phyloP scores from a whole-genome alignment of 2,113 vertebrate species.

The Sialia sialis region DNA sequence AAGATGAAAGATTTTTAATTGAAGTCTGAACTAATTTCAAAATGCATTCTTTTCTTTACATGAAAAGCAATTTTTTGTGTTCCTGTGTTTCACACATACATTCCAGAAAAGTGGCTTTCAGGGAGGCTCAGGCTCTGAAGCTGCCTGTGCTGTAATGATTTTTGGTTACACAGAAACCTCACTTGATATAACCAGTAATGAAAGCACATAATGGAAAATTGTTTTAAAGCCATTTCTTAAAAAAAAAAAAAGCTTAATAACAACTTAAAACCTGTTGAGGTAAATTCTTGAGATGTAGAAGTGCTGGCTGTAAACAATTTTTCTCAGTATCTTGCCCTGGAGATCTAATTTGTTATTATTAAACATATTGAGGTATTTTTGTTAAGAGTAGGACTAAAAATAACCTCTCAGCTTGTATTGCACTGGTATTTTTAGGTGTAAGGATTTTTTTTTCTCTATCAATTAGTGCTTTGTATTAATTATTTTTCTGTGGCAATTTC shows the following conservation, averaged over 20 bases:
- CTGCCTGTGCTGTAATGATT: neutral
- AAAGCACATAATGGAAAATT: neutral
- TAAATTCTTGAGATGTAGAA: neutral
- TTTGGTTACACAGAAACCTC: neutral
- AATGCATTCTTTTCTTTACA: neutral
- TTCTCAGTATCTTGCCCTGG: neutral
- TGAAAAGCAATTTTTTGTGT: neutral
- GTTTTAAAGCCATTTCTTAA: neutral
- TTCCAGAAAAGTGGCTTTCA: neutral
- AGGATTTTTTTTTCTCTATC: neutral
- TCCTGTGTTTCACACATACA: neutral
- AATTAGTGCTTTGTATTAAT: neutral
- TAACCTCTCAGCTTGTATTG: neutral
- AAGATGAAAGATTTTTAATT: slow-evolving; percentile 7
- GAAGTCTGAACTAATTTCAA: slow-evolving; percentile 25
- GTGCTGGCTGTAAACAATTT: neutral
- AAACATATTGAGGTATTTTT: neutral
- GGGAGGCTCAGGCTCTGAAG: neutral
- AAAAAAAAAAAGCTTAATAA: slow-evolving; percentile 22
- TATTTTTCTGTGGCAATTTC: neutral
- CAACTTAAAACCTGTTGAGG: neutral
- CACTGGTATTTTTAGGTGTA: neutral
- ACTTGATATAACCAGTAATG: neutral
- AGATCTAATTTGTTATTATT: slow-evolving; percentile 31
- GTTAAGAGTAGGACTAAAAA: slow-evolving; percentile 28